Base-by-base conservation (phyloP, 2,797 vertebrate species). In the Fundulus diaphanus region DNA sequence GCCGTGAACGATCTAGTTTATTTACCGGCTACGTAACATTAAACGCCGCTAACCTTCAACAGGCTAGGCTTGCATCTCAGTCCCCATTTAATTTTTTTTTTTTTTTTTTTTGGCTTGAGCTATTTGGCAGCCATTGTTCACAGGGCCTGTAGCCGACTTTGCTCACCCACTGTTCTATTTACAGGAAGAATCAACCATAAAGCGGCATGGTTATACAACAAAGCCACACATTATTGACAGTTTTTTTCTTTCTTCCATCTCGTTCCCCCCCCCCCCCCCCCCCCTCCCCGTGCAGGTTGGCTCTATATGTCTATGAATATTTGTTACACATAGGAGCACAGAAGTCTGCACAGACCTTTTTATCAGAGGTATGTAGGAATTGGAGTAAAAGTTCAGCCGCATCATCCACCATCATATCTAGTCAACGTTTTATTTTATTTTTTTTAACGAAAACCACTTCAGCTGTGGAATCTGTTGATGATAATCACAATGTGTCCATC, bases 331-430 rank as follows among this genome's bases (percentile, higher is more conserved):
- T 99, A 89, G 98, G 98, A 90, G 98, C 98, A 89, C 97, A 99
- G 96, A 99, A 99, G 94, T 99, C 98, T 68, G 98, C 98, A 93
- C 98, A 99, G 97, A 99, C 98, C 86, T 99, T 99, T 95, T 93
- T 99, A 91, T 99, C 98, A 82, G 98, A 99, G 97, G 98, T 99
- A 93, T 96, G 95, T 84, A 59, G 35, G 9, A 51, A 82, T 80
- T 78, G 20, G 5, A 48, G 27, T 12, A 22, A 73, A 83, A 73
- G 70, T 83, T 82, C 2, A 73, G 15, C n/a, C 5, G 37, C 54
- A 8, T 66, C 63, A 9, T 27, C 59, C 37, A 1, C 22, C 1
- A n/a, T n/a, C n/a, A n/a, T n/a, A n/a, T n/a, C n/a, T n/a, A n/a
- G n/a, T 33, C 51, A 59, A 71, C 7, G 11, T 1, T 52, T 70